Percentiles rank a stretch among this genome's conserved stretches.
Evolutionary conservation across 92 coral and sea anemone species (phyloP).

Genomic region (Bergia puertoricense): DNA sequence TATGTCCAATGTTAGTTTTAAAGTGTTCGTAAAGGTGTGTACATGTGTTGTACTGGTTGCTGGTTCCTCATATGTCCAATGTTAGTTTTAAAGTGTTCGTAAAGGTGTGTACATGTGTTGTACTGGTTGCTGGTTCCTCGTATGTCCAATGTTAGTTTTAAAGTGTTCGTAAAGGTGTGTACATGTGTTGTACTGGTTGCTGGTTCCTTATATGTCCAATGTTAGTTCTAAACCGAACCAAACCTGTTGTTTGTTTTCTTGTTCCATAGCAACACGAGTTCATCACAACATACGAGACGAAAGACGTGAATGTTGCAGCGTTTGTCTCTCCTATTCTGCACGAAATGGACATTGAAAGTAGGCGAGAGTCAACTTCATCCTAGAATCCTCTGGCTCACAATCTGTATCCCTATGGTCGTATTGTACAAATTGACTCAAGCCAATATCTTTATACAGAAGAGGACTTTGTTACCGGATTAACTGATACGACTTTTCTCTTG

Average conservation of each 20-base stretch:
- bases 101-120: too few species aligned
- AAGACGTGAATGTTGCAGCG: constrained; percentile 72
- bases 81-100: too few species aligned
- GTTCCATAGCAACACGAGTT: constrained; percentile 74
- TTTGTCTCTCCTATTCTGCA: constrained; percentile 80
- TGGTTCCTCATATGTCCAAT: too few species aligned
- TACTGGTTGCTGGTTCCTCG: too few species aligned
- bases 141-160: too few species aligned
- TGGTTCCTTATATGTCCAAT: too few species aligned
- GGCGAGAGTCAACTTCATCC: neutral
- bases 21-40: too few species aligned
- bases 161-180: too few species aligned
- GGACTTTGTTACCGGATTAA: neutral
- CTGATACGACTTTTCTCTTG: neutral
- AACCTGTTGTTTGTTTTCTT: neutral
- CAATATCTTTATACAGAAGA: neutral
- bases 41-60: too few species aligned
- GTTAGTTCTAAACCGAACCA: neutral
- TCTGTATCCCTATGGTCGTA: neutral
- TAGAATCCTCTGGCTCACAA: neutral
- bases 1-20: too few species aligned
- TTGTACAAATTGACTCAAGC: constrained; percentile 1
- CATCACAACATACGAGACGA: constrained; percentile 59
- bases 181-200: too few species aligned
- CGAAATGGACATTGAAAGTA: constrained; percentile 62